These are phyloP conservation scores for Cantharis flavilabris DNA, from an alignment of 2,888 invertebrate genomes.

Conservation along the genomic window DNA sequence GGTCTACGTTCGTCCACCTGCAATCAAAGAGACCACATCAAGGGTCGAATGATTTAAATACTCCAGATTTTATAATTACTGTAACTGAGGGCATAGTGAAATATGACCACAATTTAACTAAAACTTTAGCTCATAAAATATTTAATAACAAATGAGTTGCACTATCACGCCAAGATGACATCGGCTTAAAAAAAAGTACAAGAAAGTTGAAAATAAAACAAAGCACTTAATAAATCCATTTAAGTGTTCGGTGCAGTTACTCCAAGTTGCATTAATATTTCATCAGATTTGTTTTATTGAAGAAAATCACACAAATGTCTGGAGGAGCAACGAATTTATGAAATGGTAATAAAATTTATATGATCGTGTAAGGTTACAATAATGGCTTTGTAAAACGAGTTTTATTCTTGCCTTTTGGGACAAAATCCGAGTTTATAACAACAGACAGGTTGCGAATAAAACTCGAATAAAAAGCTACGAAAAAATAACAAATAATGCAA, in stretches of 20 bases:
- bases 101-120: slow-evolving; percentile 33
- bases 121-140: slow-evolving; percentile 27
- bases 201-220: neutral
- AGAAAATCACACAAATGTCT: slow-evolving; percentile 24
- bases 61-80: slow-evolving; percentile 38
- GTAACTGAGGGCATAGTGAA: slow-evolving; percentile 34
- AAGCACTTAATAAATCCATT: neutral
- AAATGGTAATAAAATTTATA: slow-evolving; percentile 39
- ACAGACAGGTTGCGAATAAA: slow-evolving; percentile 25
- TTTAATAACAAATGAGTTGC: slow-evolving; percentile 27
- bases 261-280: slow-evolving; percentile 16
- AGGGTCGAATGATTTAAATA: slow-evolving; percentile 39
- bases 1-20: slow-evolving; percentile 51
- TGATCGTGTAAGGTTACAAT: slow-evolving; percentile 37
- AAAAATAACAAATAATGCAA: slow-evolving; percentile 9
- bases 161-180: neutral
- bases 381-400: slow-evolving; percentile 30
- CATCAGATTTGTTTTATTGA: slow-evolving; percentile 27
- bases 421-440: slow-evolving; percentile 32
- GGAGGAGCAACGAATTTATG: slow-evolving; percentile 32
- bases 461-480: slow-evolving; percentile 11
- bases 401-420: slow-evolving; percentile 31
- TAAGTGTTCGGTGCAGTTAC: neutral
- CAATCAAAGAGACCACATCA: slow-evolving; percentile 52
- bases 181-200: neutral